Evolutionary conservation across 2,888 invertebrate genomes (phyloP), one percentile per base, ranked within the genome.

Genomic region (Tenthredo amoena): DNA sequence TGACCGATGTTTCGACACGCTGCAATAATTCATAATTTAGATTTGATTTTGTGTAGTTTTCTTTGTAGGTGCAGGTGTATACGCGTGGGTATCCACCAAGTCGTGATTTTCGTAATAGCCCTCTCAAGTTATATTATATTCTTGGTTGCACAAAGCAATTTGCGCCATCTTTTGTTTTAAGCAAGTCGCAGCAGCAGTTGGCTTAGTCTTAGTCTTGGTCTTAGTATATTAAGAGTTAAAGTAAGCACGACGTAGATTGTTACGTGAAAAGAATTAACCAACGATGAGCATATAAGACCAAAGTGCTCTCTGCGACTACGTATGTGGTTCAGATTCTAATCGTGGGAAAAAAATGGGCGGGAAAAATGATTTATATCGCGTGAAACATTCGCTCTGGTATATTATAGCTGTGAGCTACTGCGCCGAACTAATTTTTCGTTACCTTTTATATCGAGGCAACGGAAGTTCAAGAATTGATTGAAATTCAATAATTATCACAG

Each of bases 81-180:
- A 43, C 26, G 43, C 40, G 31, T 74, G 43, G 26, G 31, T 74
- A 77, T 21, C 21, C 21, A 68, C 12, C 21, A n/a, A 47, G 40
- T 68, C 65, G 83, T 83, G 83, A 83, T 83, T 83, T 83, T 83
- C 83, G 83, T 83, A 83, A 83, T 47, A 83, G 68, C 83, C 68
- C 65, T 31, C 83, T 83, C 83, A 58, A 62, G 50, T 71, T 68
- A 68, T 83, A 47, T 43, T 34, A 71, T 68, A 83, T 83, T 83
- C n/a, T 21, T 47, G 43, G 83, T 83, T 83, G 83, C 83, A 83
- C 68, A 83, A 83, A 83, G 83, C 68, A 83, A 83, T 83, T 83
- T 83, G 47, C 83, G 68, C 83, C 83, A 83, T 83, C 83, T 83
- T 83, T 83, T 71, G 83, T 71, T 71, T 83, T 71, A 83, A 68